phyloP scores from a whole-genome alignment of 2,797 vertebrate species.

The Acanthurus tractus region DNA sequence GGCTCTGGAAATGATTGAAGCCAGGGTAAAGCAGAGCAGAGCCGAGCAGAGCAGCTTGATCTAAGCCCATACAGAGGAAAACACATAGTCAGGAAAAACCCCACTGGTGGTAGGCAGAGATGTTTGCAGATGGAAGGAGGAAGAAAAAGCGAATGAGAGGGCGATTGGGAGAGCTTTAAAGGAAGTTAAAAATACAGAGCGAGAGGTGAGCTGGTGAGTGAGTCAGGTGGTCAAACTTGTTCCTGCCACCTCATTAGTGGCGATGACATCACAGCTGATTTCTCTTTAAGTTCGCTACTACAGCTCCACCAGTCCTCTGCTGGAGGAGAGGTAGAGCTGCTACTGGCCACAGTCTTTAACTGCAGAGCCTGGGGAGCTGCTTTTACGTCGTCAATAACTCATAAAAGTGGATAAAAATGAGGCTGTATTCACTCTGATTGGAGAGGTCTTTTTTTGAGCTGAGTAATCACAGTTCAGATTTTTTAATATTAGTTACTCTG shows the following conservation, averaged over 20 bases:
- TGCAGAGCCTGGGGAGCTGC: conserved; percentile 58
- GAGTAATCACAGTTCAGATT: conserved; percentile 40
- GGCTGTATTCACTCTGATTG: conserved; percentile 44
- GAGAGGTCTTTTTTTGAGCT: conserved; percentile 35
- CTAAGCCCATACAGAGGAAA: conserved; percentile 45
- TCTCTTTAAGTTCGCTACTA: conserved; percentile 55
- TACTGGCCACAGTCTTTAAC: conserved; percentile 68
- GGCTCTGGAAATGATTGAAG: conserved; percentile 58
- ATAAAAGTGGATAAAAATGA: conserved; percentile 50
- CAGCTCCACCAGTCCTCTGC: conserved; percentile 37
- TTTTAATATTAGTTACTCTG: conserved; percentile 52
- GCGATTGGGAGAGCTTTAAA: conserved; percentile 41
- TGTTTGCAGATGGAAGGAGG: conserved; percentile 44
- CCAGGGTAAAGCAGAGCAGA: conserved; percentile 5
- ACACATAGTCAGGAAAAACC: conserved; percentile 14
- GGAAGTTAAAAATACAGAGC: conserved; percentile 68
- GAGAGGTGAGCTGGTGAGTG: conserved; percentile 74
- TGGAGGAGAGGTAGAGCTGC: conserved; percentile 56
- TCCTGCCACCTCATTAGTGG: conserved; percentile 77
- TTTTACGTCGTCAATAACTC: conserved; percentile 69
- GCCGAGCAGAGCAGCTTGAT: conserved; percentile 27
- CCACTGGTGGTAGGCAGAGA: conserved; percentile 45
- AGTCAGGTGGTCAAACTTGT: conserved; percentile 72
- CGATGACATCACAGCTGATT: conserved; percentile 77
- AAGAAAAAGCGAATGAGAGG: conserved; percentile 52